Base-by-base conservation (phyloP, 2,888 invertebrate genomes). In the Ophion ellenae region DNA sequence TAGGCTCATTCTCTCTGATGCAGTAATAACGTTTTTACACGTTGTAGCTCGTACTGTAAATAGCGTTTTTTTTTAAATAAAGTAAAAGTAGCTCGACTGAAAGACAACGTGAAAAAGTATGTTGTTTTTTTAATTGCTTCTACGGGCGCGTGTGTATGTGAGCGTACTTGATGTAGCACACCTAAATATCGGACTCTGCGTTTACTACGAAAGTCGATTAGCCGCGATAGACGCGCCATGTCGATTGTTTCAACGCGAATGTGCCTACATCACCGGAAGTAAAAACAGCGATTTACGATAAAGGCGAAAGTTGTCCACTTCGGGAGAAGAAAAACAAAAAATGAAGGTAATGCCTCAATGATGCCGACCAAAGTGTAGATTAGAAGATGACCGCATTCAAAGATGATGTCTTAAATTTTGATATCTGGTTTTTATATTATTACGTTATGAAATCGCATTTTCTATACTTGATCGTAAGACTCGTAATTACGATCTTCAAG, bases 121-220 rank as follows among this genome's bases (percentile, higher is more conserved):
- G n/a, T 71, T n/a, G 5, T 28, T 9, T 36, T 59, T 59, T 32
- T 36, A 11, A 24, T 70, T 20, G 10, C n/a, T 40, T n/a, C 7
- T 40, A 5, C 40, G 9, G 40, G 40, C 40, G 9, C 9, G 40
- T 9, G 40, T 40, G 40, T 40, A 45, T 40, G 14, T 2, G 24
- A 40, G 28, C 40, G 36, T 6, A 28, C 45, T 3, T 10, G n/a
- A 69, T 20, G 28, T 69, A 45, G 63, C 11, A 84, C 67, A 66
- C 57, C 5, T 71, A 11, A 45, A 71, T 76, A 53, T 63, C 40
- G 71, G 40, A 20, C 36, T 53, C 61, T 24, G 61, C 5, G n/a
- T 32, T 69, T 69, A 81, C 77, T 11, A 28, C 73, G 67, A 78
- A 81, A 85, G 84, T 85, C 78, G 81, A 85, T 85, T 85, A 85